A percentile compares a stretch with the other conserved stretches of the same genome.
Evolutionary conservation across 2,113 vertebrate species (phyloP).

Genomic region (Strix aluco): DNA sequence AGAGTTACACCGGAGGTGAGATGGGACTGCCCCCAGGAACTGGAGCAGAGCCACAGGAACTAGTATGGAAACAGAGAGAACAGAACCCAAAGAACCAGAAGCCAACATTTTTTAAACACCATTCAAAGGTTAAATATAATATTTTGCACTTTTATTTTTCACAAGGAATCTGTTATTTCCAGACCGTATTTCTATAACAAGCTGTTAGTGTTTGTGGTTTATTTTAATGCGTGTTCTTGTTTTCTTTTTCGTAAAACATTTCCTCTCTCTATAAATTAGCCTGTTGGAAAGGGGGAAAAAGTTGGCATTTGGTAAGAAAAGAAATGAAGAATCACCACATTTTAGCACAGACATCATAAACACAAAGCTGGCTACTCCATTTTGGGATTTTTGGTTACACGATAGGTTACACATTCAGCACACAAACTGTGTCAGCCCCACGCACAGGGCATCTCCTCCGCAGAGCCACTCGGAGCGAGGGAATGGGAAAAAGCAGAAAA

Average conservation of each 20-base stretch:
- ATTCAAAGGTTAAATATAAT: neutral
- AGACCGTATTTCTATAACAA: neutral
- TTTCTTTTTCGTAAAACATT: neutral
- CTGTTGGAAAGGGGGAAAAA: neutral
- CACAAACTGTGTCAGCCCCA: neutral
- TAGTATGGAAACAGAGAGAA: neutral
- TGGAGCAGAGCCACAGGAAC: neutral
- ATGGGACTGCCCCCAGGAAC: neutral
- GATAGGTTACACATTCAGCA: neutral
- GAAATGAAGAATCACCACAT: neutral
- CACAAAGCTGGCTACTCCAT: neutral
- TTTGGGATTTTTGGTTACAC: neutral
- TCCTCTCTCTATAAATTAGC: neutral
- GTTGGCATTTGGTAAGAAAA: neutral
- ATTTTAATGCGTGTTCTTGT: neutral
- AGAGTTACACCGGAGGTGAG: neutral
- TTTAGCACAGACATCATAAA: neutral
- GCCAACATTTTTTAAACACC: neutral
- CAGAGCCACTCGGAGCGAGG: neutral
- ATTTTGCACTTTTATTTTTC: conserved; percentile 16
- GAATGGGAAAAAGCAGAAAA: neutral
- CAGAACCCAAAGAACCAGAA: neutral
- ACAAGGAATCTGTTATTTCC: conserved; percentile 28
- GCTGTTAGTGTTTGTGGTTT: conserved; percentile 40
- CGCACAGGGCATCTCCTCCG: rapidly evolving